A percentile compares a stretch with the other conserved stretches of the same genome.
phyloP scores from a whole-genome alignment of 2,797 vertebrate species.

The Gallinago nigripennis region DNA sequence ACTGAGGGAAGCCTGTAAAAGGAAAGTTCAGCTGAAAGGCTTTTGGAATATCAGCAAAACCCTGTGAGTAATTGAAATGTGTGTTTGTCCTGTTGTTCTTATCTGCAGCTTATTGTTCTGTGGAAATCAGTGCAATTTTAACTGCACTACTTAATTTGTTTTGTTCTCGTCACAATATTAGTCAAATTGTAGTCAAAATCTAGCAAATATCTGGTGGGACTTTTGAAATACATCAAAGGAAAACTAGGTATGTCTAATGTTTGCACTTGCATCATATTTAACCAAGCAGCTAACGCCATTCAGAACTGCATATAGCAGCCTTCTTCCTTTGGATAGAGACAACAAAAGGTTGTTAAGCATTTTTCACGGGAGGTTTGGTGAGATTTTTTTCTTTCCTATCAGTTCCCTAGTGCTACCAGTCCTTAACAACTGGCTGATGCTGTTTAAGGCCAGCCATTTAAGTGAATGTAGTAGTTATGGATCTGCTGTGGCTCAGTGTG shows the following conservation, averaged over 20 bases:
- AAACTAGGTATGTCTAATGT: background rate
- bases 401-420: background rate
- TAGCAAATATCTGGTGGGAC: background rate
- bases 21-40: background rate
- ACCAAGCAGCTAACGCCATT: background rate
- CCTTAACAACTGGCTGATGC: background rate
- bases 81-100: background rate
- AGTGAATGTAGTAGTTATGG: background rate
- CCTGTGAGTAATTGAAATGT: background rate
- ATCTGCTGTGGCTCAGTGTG: background rate
- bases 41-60: background rate
- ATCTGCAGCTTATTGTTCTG: background rate
- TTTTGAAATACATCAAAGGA: background rate
- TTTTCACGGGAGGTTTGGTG: background rate
- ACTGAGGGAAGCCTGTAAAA: background rate
- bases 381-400: background rate
- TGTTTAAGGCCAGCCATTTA: background rate
- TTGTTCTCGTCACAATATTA: background rate
- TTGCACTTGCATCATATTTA: background rate
- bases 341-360: background rate
- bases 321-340: background rate
- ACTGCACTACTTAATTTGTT: background rate
- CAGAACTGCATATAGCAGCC: background rate
- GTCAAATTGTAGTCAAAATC: background rate
- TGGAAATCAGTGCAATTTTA: background rate